Evolutionary conservation across 2,888 invertebrate species (phyloP).

Genomic region (Rhingia campestris): DNA sequence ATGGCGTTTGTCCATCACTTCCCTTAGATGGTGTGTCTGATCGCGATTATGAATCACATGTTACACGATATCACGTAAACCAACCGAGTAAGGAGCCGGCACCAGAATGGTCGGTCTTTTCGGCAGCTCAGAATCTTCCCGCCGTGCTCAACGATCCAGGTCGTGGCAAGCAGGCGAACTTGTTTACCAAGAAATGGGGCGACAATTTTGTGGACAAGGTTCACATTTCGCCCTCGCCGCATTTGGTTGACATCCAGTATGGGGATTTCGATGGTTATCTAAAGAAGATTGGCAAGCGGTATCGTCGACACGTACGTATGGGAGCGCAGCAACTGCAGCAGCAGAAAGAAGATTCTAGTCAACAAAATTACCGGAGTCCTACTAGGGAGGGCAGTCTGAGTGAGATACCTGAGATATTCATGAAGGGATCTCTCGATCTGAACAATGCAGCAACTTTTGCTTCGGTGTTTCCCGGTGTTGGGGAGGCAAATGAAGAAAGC

Average conservation of each 20-base stretch:
- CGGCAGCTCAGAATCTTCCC: slow-evolving; percentile 96
- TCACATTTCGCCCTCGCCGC: slow-evolving; percentile 89
- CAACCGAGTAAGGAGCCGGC: slow-evolving; percentile 81
- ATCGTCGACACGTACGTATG: slow-evolving; percentile 86
- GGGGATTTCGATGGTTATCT: slow-evolving; percentile 94
- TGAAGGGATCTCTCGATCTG: slow-evolving; percentile 90
- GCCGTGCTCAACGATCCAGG: slow-evolving; percentile 98
- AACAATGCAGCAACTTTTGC: slow-evolving; percentile 92
- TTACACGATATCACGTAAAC: slow-evolving; percentile 86
- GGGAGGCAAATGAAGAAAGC: slow-evolving; percentile 80
- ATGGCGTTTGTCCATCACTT: slow-evolving; percentile 92
- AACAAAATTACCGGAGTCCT: slow-evolving; percentile 61
- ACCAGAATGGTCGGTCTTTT: slow-evolving; percentile 86
- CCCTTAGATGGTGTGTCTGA: slow-evolving; percentile 95
- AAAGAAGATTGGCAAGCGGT: slow-evolving; percentile 88
- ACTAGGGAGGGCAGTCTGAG: slow-evolving; percentile 82
- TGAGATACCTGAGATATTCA: slow-evolving; percentile 93
- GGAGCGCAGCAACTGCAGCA: slow-evolving; percentile 72
- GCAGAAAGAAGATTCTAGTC: slow-evolving; percentile 74
- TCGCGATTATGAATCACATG: slow-evolving; percentile 93
- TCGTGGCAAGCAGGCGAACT: slow-evolving; percentile 93
- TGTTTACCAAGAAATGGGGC: slow-evolving; percentile 99
- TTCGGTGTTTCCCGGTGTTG: slow-evolving; percentile 90
- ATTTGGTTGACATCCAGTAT: slow-evolving; percentile 91
- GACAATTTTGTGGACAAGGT: slow-evolving; percentile 94